Evolutionary conservation across 2,113 vertebrate genomes (phyloP), one percentile per base, ranked within the genome.

Genomic region (Phocoena phocoena): DNA sequence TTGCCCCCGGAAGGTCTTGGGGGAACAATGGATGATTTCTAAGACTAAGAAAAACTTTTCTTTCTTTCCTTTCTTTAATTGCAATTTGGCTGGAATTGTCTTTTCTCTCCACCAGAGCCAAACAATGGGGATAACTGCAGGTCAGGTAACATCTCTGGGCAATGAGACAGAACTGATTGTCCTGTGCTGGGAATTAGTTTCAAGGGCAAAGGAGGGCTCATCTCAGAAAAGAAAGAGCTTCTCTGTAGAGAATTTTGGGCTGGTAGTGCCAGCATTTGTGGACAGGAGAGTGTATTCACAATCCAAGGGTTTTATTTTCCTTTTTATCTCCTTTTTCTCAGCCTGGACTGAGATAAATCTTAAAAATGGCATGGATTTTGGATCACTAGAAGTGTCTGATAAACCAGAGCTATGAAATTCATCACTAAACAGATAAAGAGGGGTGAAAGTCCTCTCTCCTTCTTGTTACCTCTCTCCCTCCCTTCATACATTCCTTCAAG

Each of bases 51-150:
- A 88, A 65, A 89, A n/a, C n/a, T 41, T 68, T 93, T 38, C 33
- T 70, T 91, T 74, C 5, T 33, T 89, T 74, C 18, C 60, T 96
- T 67, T 38, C 31, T 92, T 95, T 95, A 86, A 81, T 13, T 80
- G 80, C 15, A 28, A 13, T 77, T 96, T 92, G 73, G 70, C 23
- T 84, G 44, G 84, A 87, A 84, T 94, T 65, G n/a, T 70, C 74
- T 96, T 90, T 83, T 77, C 36, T 36, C 77, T 90, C 50, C 31
- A 70, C 53, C 38, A 85, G 38, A 91, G 73, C 50, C 41, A 87
- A 95, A 81, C 62, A 65, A 12, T 8, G 55, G 92, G 33, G n/a
- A 77, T 89, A 70, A 74, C n/a, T 50, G 13, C 23, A 8, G 60
- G 38, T 55, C 83, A 77, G 62, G 31, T 41, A 33, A 50, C 38